Evolutionary conservation across 2,888 invertebrate species (phyloP).

Genomic region (Eupithecia pulchellata): DNA sequence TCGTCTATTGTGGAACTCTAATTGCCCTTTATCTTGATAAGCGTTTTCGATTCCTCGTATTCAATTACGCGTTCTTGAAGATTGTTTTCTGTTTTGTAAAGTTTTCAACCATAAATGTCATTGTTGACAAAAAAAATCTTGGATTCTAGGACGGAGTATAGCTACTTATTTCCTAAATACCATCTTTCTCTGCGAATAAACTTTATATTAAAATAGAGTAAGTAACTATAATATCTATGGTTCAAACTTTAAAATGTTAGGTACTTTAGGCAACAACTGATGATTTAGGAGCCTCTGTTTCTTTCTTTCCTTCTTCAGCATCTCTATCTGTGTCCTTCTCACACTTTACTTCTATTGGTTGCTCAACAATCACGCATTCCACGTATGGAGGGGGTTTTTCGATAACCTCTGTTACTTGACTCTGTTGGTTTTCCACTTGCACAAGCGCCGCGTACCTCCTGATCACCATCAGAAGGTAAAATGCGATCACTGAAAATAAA

Average conservation of each 20-base stretch:
- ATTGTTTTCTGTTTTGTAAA: too few relatives aligned
- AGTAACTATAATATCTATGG: not conserved
- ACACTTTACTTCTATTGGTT: conserved; percentile 33
- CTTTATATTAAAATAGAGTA: too few relatives aligned
- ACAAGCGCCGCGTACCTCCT: conserved; percentile 58
- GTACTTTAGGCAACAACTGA: not conserved
- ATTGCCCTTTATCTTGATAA: too few relatives aligned
- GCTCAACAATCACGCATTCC: conserved; percentile 58
- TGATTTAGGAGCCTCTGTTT: conserved; percentile 38
- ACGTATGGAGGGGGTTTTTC: conserved; percentile 71
- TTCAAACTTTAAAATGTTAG: not conserved
- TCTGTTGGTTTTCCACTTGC: conserved; percentile 51
- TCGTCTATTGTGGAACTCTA: too few relatives aligned
- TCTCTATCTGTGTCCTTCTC: conserved; percentile 44
- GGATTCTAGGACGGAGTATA: too few relatives aligned
- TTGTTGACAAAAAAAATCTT: too few relatives aligned
- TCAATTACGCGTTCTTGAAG: too few relatives aligned
- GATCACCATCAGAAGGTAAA: conserved; percentile 57
- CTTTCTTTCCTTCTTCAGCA: conserved; percentile 49
- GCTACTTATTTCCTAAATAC: too few relatives aligned
- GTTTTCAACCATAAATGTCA: too few relatives aligned
- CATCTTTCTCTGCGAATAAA: too few relatives aligned
- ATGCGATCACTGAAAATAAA: conserved; percentile 58
- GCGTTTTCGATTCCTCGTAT: too few relatives aligned
- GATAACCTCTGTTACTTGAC: conserved; percentile 31